Evolutionary conservation across 2,797 vertebrate genomes (phyloP).

Genomic region (Pantherophis alleghaniensis): DNA sequence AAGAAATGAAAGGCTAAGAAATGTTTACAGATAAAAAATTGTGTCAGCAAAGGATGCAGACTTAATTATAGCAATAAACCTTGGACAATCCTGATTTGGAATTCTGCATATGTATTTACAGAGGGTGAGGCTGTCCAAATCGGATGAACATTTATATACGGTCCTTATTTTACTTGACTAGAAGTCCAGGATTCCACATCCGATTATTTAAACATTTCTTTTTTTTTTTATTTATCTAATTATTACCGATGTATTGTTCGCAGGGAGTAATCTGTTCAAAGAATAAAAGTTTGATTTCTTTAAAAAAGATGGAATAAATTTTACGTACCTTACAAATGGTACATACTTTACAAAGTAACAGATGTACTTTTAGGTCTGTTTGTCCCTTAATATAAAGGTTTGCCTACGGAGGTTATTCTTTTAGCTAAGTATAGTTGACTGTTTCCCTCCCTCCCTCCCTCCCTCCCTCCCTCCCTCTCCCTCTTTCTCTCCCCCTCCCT

Average conservation of each 20-base stretch:
- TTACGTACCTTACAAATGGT: slow-evolving; percentile 27
- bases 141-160: slow-evolving; percentile 6
- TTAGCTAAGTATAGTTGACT: slow-evolving; percentile 47
- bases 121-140: slow-evolving; percentile 23
- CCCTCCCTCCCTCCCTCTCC: slow-evolving; percentile 19
- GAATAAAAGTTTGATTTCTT: slow-evolving; percentile 20
- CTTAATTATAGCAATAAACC: slow-evolving; percentile 52
- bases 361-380: slow-evolving; percentile 50
- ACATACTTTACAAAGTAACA: slow-evolving; percentile 16
- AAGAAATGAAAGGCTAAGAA: slow-evolving; percentile 22
- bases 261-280: slow-evolving; percentile 24
- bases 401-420: slow-evolving; percentile 49
- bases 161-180: not conserved
- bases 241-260: not conserved
- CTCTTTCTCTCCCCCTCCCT: too few relatives aligned
- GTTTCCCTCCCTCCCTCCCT: too few relatives aligned
- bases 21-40: slow-evolving; percentile 31
- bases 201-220: slow-evolving; percentile 8
- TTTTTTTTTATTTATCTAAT: slow-evolving; percentile 25
- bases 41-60: slow-evolving; percentile 46
- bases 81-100: slow-evolving; percentile 28
- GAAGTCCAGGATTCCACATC: not conserved
- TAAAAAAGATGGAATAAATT: slow-evolving; percentile 34
- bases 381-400: slow-evolving; percentile 47
- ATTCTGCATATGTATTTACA: slow-evolving; percentile 21